A percentile compares a stretch with the other conserved stretches of the same genome.
Evolutionary conservation across 2,888 invertebrate species (phyloP).

Genomic region (Linnaemya tessellans): DNA sequence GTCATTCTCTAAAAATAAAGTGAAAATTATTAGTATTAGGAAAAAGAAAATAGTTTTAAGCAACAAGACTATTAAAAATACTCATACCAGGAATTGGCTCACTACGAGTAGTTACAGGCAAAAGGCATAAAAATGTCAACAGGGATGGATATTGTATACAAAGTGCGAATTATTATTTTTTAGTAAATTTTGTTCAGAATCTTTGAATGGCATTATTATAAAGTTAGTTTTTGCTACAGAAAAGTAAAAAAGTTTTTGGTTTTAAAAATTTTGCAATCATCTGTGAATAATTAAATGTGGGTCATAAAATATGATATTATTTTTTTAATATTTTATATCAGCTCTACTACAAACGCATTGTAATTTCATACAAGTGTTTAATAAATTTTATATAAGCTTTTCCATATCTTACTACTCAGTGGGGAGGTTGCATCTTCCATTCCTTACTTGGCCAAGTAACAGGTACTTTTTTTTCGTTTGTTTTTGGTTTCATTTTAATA

Average conservation of each 20-base stretch:
- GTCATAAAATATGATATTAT: not conserved
- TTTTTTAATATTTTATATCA: not conserved
- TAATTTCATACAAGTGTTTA: not conserved
- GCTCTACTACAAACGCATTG: not conserved
- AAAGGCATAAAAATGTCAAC: not conserved
- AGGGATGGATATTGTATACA: not conserved
- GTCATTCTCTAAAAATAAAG: not conserved
- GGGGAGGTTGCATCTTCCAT: slow-evolving; percentile 30
- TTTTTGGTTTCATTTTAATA: slow-evolving; percentile 37
- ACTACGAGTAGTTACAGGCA: not conserved
- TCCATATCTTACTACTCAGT: slow-evolving; percentile 21
- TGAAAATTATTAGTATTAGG: not conserved
- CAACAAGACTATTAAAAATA: not conserved
- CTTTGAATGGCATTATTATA: not conserved
- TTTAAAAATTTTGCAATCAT: not conserved
- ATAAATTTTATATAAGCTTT: not conserved
- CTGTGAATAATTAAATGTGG: not conserved
- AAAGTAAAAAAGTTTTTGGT: not conserved
- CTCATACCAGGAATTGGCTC: not conserved
- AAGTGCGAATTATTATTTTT: not conserved
- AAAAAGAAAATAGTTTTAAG: not conserved
- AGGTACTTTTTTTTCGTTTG: slow-evolving; percentile 16
- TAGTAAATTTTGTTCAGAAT: not conserved
- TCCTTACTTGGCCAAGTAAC: slow-evolving; percentile 51
- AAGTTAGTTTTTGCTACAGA: not conserved